These are phyloP conservation scores for Vulpes vulpes DNA, from an alignment of 2,113 vertebrate genomes.

Conservation along the genomic window DNA sequence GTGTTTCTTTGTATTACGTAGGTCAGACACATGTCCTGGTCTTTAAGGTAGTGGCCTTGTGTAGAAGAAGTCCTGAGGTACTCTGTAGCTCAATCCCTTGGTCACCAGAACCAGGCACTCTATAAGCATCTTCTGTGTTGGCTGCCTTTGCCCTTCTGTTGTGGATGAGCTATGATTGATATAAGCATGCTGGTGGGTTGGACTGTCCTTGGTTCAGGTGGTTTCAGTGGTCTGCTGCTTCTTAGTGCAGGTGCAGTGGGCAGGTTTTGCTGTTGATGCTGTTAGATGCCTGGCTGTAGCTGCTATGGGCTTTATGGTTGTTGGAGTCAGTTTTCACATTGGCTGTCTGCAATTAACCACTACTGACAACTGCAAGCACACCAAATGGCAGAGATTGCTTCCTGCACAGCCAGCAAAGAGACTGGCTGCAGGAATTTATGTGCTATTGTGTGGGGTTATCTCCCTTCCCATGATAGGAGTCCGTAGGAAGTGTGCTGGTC, in stretches of 20 bases:
- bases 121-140: background rate
- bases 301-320: background rate
- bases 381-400: background rate
- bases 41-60: background rate
- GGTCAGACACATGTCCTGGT: background rate
- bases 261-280: background rate
- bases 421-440: background rate
- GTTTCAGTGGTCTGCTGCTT: background rate
- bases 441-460: background rate
- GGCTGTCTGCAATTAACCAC: background rate
- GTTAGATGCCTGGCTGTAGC: background rate
- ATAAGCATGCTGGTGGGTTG: background rate
- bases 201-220: background rate
- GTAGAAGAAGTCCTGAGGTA: background rate
- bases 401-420: background rate
- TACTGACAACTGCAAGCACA: background rate
- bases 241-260: background rate
- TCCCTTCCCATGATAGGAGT: background rate
- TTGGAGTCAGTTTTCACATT: background rate
- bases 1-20: background rate
- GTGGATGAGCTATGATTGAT: background rate
- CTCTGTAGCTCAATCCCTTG: background rate
- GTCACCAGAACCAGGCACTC: background rate
- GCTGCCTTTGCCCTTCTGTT: background rate
- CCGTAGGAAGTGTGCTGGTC: background rate